Evolutionary conservation across 2,888 invertebrate genomes (phyloP).

Genomic region (Invenusta paracnida): DNA sequence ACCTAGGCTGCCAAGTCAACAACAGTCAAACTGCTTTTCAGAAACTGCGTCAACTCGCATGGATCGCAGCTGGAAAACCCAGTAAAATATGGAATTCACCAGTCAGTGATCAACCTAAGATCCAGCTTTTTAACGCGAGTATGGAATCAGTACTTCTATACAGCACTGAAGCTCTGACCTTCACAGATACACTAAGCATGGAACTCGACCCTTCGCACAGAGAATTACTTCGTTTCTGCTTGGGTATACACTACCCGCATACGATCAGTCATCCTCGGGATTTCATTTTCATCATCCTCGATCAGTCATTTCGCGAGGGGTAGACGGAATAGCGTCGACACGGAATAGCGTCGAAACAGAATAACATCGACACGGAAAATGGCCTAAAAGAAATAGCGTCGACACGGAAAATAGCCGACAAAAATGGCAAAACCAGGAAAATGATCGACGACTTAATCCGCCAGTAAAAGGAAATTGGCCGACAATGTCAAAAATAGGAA

Average conservation of each 20-base stretch:
- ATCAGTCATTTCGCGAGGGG: no score
- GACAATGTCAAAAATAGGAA: no score
- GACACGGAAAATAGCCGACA: no score
- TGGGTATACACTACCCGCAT: neutral
- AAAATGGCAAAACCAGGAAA: no score
- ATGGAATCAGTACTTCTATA: neutral
- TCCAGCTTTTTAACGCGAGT: neutral
- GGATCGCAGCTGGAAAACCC: neutral
- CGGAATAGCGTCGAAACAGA: no score
- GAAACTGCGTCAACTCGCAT: slow-evolving; percentile 2
- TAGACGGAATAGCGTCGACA: no score
- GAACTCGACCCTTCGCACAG: neutral
- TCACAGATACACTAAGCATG: neutral
- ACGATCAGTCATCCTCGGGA: neutral
- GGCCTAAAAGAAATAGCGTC: no score
- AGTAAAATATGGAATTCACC: slow-evolving; percentile 1
- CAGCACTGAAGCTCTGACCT: neutral
- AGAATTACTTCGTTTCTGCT: neutral
- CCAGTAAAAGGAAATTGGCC: no score
- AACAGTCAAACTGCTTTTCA: slow-evolving; percentile 9
- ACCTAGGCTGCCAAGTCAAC: neutral
- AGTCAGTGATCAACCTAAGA: neutral
- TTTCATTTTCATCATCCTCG: no score
- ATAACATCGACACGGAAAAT: no score
- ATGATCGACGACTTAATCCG: no score